phyloP scores from a whole-genome alignment of 92 coral and sea anemone genomes.

The Nematostella vectensis region DNA sequence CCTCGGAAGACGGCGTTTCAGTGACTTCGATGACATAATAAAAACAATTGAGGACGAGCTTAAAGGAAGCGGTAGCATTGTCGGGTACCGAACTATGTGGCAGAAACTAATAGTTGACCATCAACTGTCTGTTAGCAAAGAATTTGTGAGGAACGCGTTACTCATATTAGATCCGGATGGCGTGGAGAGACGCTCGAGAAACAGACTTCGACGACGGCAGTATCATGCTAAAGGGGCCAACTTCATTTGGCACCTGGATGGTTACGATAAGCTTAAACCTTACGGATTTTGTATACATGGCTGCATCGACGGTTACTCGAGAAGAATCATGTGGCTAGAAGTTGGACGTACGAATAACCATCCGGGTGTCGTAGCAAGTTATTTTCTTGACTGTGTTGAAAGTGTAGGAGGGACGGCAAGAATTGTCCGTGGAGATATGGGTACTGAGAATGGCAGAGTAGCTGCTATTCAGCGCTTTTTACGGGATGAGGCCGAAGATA shows the following conservation, averaged over 20 bases:
- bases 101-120: constrained; percentile 16
- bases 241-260: constrained; percentile 54
- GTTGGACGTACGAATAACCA: constrained; percentile 44
- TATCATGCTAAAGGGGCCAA: constrained; percentile 50
- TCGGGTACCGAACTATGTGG: constrained; percentile 30
- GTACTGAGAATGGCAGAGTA: constrained; percentile 50
- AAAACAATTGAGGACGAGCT: constrained; percentile 11
- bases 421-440: constrained; percentile 41
- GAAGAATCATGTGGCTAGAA: constrained; percentile 48
- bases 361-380: constrained; percentile 48
- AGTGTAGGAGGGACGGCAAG: constrained; percentile 44
- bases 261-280: constrained; percentile 55
- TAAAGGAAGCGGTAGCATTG: constrained; percentile 22
- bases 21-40: not conserved
- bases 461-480: constrained; percentile 62
- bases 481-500: constrained; percentile 45
- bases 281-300: constrained; percentile 52
- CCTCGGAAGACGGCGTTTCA: constrained; percentile 1
- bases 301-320: constrained; percentile 37
- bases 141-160: constrained; percentile 17
- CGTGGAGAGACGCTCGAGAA: constrained; percentile 14
- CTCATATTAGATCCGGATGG: constrained; percentile 24
- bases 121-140: constrained; percentile 12
- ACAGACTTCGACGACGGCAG: constrained; percentile 44
- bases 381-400: constrained; percentile 35